Percentiles rank a stretch among this genome's conserved stretches.
Evolutionary conservation across 2,797 vertebrate genomes (phyloP).

Genomic region (Danio albolineatus): DNA sequence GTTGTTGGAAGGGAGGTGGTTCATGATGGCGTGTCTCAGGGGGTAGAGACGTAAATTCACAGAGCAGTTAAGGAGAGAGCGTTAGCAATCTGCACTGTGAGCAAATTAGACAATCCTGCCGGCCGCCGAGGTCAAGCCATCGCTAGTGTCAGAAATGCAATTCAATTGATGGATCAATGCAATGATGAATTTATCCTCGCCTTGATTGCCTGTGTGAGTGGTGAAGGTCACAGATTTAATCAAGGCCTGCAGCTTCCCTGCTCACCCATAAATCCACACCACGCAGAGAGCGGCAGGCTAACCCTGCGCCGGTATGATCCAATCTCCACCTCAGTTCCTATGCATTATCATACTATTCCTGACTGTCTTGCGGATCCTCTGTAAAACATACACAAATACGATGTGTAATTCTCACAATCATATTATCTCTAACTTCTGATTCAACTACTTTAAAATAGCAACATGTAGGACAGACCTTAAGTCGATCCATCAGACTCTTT

Average conservation of each 20-base stretch:
- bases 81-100: slow-evolving; percentile 50
- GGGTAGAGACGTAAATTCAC: slow-evolving; percentile 59
- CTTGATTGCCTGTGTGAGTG: slow-evolving; percentile 74
- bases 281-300: slow-evolving; percentile 3
- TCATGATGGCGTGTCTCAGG: slow-evolving; percentile 39
- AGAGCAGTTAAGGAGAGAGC: slow-evolving; percentile 52
- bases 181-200: slow-evolving; percentile 63
- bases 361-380: neutral
- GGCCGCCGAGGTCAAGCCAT: slow-evolving; percentile 67
- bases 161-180: slow-evolving; percentile 67
- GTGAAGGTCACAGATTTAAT: slow-evolving; percentile 85
- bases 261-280: slow-evolving; percentile 73
- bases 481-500: neutral
- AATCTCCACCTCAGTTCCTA: neutral
- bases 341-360: neutral
- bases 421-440: neutral
- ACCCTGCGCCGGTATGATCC: neutral
- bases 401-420: neutral
- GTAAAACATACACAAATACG: neutral
- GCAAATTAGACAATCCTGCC: slow-evolving; percentile 62
- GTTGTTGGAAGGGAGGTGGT: slow-evolving; percentile 27
- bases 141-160: slow-evolving; percentile 69
- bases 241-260: slow-evolving; percentile 72
- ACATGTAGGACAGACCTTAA: neutral
- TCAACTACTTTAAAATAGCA: neutral